Percentiles rank a stretch among this genome's conserved stretches.
These are phyloP conservation scores for Stegostoma tigrinum DNA, from an alignment of 2,113 vertebrate species.

Conservation along the genomic window DNA sequence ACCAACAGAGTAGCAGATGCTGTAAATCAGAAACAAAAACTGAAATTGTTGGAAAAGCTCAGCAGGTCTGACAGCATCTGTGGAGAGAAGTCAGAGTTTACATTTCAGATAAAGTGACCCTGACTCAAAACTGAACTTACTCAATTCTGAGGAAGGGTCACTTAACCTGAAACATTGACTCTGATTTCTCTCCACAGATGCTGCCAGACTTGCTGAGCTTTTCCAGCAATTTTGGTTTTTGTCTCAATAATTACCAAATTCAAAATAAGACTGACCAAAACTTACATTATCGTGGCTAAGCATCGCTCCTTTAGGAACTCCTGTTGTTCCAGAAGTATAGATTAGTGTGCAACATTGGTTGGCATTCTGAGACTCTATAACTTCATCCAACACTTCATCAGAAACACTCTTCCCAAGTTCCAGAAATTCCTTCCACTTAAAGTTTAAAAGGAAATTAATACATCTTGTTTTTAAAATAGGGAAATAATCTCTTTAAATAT, in stretches of 20 bases:
- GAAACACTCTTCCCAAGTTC: conserved; percentile 52
- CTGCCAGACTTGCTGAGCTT: too few species aligned
- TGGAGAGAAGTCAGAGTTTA: too few species aligned
- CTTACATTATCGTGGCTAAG: conserved; percentile 72
- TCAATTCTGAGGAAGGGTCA: too few species aligned
- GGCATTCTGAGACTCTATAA: conserved; percentile 55
- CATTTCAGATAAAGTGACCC: too few species aligned
- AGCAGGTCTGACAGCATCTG: too few species aligned
- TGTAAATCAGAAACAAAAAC: too few species aligned
- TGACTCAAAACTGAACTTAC: too few species aligned
- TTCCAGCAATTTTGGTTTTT: too few species aligned
- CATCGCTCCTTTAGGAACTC: conserved; percentile 65
- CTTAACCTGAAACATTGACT: too few species aligned
- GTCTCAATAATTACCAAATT: background rate
- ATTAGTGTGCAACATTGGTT: conserved; percentile 68
- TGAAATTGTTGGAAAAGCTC: too few species aligned
- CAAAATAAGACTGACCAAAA: conserved; percentile 13
- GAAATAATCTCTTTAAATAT: background rate
- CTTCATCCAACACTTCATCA: conserved; percentile 49
- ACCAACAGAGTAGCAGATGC: too few species aligned
- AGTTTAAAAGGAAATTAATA: conserved; percentile 11
- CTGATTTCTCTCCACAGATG: too few species aligned
- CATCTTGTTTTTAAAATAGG: background rate
- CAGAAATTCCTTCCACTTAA: conserved; percentile 66
- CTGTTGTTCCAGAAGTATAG: conserved; percentile 65